Conservation (phyloP, 2,797 vertebrate genomes). For the Rhinogobio ventralis region DNA sequence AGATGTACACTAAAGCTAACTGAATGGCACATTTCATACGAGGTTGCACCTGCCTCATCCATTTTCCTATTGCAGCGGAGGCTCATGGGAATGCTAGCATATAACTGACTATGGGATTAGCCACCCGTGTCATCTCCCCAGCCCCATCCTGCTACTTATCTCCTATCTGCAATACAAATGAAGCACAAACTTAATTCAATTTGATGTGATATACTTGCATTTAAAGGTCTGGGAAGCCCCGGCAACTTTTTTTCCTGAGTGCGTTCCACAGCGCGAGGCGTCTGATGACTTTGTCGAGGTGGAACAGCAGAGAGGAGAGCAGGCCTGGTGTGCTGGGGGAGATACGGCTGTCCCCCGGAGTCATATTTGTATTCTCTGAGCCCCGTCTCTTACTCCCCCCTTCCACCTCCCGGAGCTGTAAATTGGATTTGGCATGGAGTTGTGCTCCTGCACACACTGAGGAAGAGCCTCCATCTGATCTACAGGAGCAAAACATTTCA, state of each 20-base stretch:
- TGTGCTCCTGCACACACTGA: slow-evolving; percentile 34
- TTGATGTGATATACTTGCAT: slow-evolving; percentile 45
- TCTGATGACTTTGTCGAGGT: slow-evolving; percentile 29
- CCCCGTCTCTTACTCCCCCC: slow-evolving; percentile 7
- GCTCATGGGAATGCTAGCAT: slow-evolving; percentile 46
- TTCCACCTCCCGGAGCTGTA: slow-evolving; percentile 23
- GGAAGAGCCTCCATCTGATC: slow-evolving; percentile 35
- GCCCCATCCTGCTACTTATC: slow-evolving; percentile 43
- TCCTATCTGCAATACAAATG: slow-evolving; percentile 49
- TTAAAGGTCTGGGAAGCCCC: slow-evolving; percentile 13
- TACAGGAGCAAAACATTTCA: slow-evolving; percentile 18
- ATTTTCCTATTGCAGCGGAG: slow-evolving; percentile 23
- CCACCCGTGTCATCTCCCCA: slow-evolving; percentile 55
- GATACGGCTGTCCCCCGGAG: slow-evolving; percentile 47
- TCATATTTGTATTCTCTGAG: slow-evolving; percentile 39
- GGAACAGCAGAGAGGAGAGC: slow-evolving; percentile 22
- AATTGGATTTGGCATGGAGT: slow-evolving; percentile 47
- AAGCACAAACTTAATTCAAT: slow-evolving; percentile 51
- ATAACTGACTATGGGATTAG: slow-evolving; percentile 52
- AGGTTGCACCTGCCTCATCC: slow-evolving; percentile 12
- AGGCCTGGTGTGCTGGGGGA: slow-evolving; percentile 38
- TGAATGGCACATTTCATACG: not conserved
- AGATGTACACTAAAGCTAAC: not conserved
- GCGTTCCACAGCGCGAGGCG: not conserved
- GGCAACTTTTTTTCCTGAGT: slow-evolving; percentile 17